Evolutionary conservation across 2,888 invertebrate genomes (phyloP).

Genomic region (Tenthredo amoena): DNA sequence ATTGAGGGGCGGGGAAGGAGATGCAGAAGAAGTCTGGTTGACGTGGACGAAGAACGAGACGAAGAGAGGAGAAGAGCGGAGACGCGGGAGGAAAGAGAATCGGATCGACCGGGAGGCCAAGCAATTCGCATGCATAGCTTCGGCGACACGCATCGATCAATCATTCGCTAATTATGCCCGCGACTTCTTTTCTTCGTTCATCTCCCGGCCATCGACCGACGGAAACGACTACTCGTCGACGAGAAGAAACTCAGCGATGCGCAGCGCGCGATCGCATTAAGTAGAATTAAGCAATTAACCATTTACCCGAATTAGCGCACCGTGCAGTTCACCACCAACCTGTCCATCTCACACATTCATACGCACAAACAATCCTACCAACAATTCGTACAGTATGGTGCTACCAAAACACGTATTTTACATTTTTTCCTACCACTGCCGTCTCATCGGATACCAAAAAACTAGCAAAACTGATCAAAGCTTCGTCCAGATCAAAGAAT

Average conservation of each 20-base stretch:
- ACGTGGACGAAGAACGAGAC: slow-evolving; percentile 39
- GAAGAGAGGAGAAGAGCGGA: slow-evolving; percentile 55
- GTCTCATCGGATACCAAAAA: not conserved
- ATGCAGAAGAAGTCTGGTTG: slow-evolving; percentile 45
- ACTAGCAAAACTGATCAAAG: not conserved
- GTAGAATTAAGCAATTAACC: slow-evolving; percentile 76
- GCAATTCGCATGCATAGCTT: slow-evolving; percentile 74
- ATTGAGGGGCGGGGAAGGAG: slow-evolving; percentile 42
- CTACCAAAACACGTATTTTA: not conserved
- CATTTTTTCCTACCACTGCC: not conserved
- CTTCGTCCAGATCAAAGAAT: not conserved
- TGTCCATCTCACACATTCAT: not conserved
- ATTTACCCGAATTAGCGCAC: slow-evolving; percentile 75
- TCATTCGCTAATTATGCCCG: slow-evolving; percentile 77
- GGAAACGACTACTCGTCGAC: slow-evolving; percentile 52
- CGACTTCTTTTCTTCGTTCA: slow-evolving; percentile 74
- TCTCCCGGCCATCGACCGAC: slow-evolving; percentile 68
- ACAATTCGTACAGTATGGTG: not conserved
- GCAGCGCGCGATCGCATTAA: slow-evolving; percentile 68
- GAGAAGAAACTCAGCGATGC: slow-evolving; percentile 56
- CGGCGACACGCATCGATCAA: slow-evolving; percentile 76
- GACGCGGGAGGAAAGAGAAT: slow-evolving; percentile 55
- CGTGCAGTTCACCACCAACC: slow-evolving; percentile 56
- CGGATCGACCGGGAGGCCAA: slow-evolving; percentile 55
- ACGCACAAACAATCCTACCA: not conserved